These are phyloP conservation scores for Triplophysa dalaica DNA, from an alignment of 2,113 vertebrate species.

Conservation along the genomic window DNA sequence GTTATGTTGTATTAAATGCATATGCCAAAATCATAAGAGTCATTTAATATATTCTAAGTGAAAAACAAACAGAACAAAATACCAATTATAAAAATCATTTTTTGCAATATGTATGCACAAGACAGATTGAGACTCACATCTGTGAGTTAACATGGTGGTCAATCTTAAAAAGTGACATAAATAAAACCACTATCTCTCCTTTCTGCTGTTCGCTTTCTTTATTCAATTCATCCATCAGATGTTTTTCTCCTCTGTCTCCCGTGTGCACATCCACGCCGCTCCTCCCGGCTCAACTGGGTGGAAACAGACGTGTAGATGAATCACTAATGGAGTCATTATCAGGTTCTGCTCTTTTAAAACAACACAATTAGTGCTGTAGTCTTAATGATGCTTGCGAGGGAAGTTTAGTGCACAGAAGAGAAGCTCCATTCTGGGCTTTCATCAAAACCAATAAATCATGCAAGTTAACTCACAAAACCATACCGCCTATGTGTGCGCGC, in stretches of 20 bases:
- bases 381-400: slow-evolving; percentile 73
- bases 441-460: slow-evolving; percentile 68
- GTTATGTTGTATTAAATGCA: too few relatives aligned
- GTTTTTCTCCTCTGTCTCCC: slow-evolving; percentile 3
- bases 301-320: slow-evolving; percentile 64
- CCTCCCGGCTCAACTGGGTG: slow-evolving; percentile 47
- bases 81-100: too few relatives aligned
- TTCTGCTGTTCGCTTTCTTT: background rate
- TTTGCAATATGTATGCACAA: too few relatives aligned
- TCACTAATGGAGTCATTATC: slow-evolving; percentile 78
- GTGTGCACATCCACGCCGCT: slow-evolving; percentile 37
- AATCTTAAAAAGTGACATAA: too few relatives aligned
- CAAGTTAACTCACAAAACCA: slow-evolving; percentile 50
- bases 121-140: too few relatives aligned
- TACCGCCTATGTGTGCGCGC: slow-evolving; percentile 55
- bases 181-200: background rate
- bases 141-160: too few relatives aligned
- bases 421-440: slow-evolving; percentile 58
- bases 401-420: slow-evolving; percentile 60
- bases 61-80: too few relatives aligned
- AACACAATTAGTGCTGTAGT: slow-evolving; percentile 70
- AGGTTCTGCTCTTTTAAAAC: slow-evolving; percentile 71
- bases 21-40: too few relatives aligned
- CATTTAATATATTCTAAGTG: too few relatives aligned
- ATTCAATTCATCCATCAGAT: slow-evolving; percentile 23